Evolutionary conservation across 2,797 vertebrate species (phyloP).

Genomic region (Rhinogobio ventralis): DNA sequence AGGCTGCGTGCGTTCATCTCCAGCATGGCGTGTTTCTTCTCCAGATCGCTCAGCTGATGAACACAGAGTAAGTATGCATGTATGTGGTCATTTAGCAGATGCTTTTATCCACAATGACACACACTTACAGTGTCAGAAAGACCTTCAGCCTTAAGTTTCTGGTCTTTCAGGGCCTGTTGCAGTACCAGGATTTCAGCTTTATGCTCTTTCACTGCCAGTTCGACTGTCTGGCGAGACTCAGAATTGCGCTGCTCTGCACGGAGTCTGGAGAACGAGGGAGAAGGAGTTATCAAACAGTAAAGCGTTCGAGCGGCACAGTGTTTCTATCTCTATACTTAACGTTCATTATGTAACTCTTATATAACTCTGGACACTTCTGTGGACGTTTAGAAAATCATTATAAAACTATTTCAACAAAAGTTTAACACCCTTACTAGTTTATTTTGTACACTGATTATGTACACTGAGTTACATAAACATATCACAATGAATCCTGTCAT

Average conservation of each 20-base stretch:
- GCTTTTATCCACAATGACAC: neutral
- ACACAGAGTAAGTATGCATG: slow-evolving; percentile 2
- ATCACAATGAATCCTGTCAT: neutral
- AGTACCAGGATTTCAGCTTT: slow-evolving; percentile 95
- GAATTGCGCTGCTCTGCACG: slow-evolving; percentile 94
- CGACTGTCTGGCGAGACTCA: slow-evolving; percentile 94
- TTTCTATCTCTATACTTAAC: slow-evolving; percentile 12
- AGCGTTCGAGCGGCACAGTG: neutral
- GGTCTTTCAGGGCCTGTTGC: slow-evolving; percentile 96
- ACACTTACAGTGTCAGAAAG: slow-evolving; percentile 91
- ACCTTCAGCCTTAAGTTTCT: slow-evolving; percentile 96
- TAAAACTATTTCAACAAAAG: neutral
- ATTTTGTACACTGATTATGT: neutral
- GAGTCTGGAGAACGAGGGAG: slow-evolving; percentile 72
- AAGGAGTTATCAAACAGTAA: neutral
- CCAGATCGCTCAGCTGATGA: slow-evolving; percentile 90
- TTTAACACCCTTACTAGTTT: neutral
- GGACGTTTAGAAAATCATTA: neutral
- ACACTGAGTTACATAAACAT: neutral
- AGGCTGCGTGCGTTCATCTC: slow-evolving; percentile 96
- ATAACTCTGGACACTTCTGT: neutral
- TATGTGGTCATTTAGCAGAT: neutral
- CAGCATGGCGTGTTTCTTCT: slow-evolving; percentile 98
- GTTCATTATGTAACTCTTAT: slow-evolving; percentile 15
- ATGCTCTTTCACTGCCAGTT: slow-evolving; percentile 96